phyloP scores from a whole-genome alignment of 37 sponge, comb jelly and placozoan genomes.

The Ianthella basta region DNA sequence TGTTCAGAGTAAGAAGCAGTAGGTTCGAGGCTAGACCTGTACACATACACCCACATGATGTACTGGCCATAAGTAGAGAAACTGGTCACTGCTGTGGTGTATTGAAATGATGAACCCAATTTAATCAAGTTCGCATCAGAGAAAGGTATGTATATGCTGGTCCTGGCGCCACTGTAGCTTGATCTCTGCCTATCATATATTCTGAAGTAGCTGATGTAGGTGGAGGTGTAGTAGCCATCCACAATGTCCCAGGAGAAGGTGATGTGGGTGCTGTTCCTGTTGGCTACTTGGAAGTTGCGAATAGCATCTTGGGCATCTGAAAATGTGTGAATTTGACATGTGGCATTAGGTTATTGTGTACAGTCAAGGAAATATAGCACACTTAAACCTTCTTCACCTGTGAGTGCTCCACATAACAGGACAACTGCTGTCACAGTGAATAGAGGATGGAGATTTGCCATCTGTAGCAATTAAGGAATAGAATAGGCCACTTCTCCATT shows the following conservation, averaged over 20 bases:
- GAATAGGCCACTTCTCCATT: too few relatives aligned
- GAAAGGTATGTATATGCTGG: background rate
- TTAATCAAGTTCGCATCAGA: background rate
- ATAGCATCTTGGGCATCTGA: background rate
- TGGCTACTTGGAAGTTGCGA: background rate
- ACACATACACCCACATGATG: background rate
- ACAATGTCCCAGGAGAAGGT: constrained; percentile 23
- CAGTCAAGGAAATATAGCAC: background rate
- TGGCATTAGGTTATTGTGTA: background rate
- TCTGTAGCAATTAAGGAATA: background rate
- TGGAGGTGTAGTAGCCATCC: background rate
- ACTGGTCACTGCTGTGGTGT: constrained; percentile 11
- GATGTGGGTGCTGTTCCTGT: background rate
- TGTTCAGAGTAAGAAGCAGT: constrained; percentile 2
- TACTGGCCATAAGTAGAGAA: background rate
- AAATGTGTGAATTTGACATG: background rate
- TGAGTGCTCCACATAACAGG: too few relatives aligned
- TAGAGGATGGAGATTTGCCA: too few relatives aligned
- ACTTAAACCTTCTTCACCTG: background rate
- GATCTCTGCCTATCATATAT: background rate
- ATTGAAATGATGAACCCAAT: background rate
- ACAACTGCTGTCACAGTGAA: too few relatives aligned
- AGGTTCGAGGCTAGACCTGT: background rate
- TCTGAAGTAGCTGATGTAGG: background rate
- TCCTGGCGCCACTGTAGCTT: background rate